A percentile compares a stretch with the other conserved stretches of the same genome.
phyloP scores from a whole-genome alignment of 2,888 invertebrate genomes.

The Ethmia dodecea region DNA sequence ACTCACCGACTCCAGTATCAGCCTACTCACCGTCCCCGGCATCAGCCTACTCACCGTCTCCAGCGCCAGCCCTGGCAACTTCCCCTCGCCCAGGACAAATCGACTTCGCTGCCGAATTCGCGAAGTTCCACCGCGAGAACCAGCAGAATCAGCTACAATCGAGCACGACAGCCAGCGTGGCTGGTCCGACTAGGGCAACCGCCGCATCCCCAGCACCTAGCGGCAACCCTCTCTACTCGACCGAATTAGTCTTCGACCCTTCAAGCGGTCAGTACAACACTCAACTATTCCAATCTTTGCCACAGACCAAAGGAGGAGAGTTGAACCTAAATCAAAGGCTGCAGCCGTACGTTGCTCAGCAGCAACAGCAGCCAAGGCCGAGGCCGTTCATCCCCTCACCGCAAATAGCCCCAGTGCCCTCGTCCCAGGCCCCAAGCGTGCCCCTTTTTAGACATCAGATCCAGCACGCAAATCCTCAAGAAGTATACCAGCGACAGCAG shows the following conservation, averaged over 20 bases:
- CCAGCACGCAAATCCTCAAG: slow-evolving; percentile 62
- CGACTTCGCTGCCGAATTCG: slow-evolving; percentile 87
- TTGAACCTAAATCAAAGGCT: slow-evolving; percentile 84
- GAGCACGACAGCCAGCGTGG: slow-evolving; percentile 59
- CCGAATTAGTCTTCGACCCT: slow-evolving; percentile 87
- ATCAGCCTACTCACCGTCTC: slow-evolving; percentile 31
- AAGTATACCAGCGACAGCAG: slow-evolving; percentile 79
- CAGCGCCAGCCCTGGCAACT: slow-evolving; percentile 36
- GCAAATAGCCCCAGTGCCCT: slow-evolving; percentile 68
- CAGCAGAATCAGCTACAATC: slow-evolving; percentile 80
- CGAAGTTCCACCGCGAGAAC: slow-evolving; percentile 83
- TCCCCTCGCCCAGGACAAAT: slow-evolving; percentile 59
- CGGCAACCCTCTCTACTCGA: slow-evolving; percentile 84
- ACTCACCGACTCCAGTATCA: slow-evolving; percentile 37
- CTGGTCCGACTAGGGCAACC: slow-evolving; percentile 53
- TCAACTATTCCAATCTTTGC: slow-evolving; percentile 85
- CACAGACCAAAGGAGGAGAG: slow-evolving; percentile 85
- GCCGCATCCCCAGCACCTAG: slow-evolving; percentile 52
- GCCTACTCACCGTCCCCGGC: slow-evolving; percentile 43
- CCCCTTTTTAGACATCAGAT: slow-evolving; percentile 72
- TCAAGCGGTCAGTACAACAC: slow-evolving; percentile 87
- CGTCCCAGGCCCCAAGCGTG: slow-evolving; percentile 41
- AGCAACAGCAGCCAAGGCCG: slow-evolving; percentile 63
- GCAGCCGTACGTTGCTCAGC: slow-evolving; percentile 84
- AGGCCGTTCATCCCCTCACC: slow-evolving; percentile 78